Conservation (phyloP, 1,140 invertebrate species). For the Hypsibius dujardini region DNA sequence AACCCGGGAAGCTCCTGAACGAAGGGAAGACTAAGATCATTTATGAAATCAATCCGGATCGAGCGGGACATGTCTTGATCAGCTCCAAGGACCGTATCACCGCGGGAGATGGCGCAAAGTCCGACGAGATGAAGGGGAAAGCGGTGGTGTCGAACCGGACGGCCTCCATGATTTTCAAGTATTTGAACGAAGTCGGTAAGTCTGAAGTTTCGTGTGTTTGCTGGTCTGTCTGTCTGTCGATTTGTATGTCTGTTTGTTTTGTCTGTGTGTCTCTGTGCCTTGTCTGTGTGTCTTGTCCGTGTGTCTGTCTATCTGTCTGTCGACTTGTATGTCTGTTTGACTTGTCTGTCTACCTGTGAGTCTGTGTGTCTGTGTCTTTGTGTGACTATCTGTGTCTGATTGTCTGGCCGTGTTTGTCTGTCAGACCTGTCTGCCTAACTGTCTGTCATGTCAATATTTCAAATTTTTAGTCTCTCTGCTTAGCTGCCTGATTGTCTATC, state of each 20-base stretch:
- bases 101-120: conserved; percentile 75
- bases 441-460: too few relatives aligned
- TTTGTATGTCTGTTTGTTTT: conserved; percentile 20
- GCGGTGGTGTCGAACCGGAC: conserved; percentile 78
- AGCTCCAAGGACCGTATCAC: conserved; percentile 88
- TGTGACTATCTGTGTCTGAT: too few relatives aligned
- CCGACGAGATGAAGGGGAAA: conserved; percentile 75
- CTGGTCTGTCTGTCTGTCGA: neutral
- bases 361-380: too few relatives aligned
- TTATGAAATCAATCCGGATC: conserved; percentile 46
- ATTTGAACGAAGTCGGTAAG: conserved; percentile 52
- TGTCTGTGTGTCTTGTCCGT: too few relatives aligned
- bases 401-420: too few relatives aligned
- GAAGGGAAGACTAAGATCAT: conserved; percentile 95
- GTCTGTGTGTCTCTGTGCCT: too few relatives aligned
- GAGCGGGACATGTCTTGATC: conserved; percentile 50
- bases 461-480: too few relatives aligned
- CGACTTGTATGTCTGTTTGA: too few relatives aligned
- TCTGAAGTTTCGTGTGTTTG: conserved; percentile 17
- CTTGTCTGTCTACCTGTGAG: too few relatives aligned
- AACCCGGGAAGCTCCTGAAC: neutral
- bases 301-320: too few relatives aligned
- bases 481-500: too few relatives aligned
- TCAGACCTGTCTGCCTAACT: too few relatives aligned
- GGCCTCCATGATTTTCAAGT: conserved; percentile 70